A percentile compares a stretch with the other conserved stretches of the same genome.
These are phyloP conservation scores for Pachyuromys duprasi DNA, from an alignment of 2,797 vertebrate species.

Conservation along the genomic window DNA sequence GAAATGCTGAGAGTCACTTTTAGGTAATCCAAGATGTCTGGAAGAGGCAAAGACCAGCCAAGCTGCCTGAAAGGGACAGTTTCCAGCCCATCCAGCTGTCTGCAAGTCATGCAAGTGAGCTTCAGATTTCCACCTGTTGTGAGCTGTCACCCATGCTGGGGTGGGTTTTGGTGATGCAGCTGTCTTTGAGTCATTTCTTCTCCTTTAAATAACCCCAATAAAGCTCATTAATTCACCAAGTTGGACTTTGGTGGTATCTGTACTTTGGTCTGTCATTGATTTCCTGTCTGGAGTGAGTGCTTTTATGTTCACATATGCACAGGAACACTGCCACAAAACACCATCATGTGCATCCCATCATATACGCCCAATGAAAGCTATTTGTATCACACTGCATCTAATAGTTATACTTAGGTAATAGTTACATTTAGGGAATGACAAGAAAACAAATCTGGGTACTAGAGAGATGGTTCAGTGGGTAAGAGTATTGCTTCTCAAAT, in stretches of 20 bases:
- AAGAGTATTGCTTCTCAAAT: neutral
- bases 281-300: neutral
- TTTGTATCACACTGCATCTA: neutral
- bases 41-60: neutral
- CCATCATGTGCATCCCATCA: neutral
- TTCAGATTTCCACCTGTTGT: neutral
- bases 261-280: neutral
- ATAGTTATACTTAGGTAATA: neutral
- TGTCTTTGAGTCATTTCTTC: neutral
- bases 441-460: neutral
- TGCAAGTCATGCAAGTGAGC: neutral
- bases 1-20: neutral
- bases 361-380: neutral
- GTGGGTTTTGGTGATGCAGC: neutral
- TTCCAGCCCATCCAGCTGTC: neutral
- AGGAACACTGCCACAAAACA: neutral
- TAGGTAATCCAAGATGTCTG: neutral
- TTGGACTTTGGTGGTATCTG: neutral
- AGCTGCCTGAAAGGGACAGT: neutral
- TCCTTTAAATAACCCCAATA: neutral
- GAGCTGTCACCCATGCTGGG: too few relatives aligned
- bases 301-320: neutral
- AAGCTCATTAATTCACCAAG: neutral
- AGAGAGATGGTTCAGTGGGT: neutral
- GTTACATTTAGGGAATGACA: neutral